These are phyloP conservation scores for Phalacrocorax carbo DNA, from an alignment of 2,113 vertebrate species.

Conservation along the genomic window DNA sequence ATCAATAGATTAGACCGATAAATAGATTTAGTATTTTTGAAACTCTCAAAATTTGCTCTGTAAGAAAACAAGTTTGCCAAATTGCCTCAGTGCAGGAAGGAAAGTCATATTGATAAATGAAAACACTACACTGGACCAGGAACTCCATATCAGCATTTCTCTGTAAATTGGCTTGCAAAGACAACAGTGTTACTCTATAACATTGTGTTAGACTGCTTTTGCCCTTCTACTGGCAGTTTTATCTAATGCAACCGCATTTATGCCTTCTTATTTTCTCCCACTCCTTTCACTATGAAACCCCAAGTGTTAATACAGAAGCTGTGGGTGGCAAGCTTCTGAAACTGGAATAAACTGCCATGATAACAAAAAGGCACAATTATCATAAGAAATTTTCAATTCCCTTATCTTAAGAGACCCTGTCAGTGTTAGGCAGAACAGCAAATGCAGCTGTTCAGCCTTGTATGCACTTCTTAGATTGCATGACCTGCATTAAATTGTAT, in stretches of 20 bases:
- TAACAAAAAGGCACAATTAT: neutral
- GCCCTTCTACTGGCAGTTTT: neutral
- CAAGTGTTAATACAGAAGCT: neutral
- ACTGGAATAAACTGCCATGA: neutral
- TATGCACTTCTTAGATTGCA: neutral
- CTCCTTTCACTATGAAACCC: neutral
- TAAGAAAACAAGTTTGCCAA: neutral
- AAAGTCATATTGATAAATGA: neutral
- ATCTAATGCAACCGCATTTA: neutral
- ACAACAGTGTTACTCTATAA: neutral
- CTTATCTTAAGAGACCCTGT: neutral
- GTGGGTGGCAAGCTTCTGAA: neutral
- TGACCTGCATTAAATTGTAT: neutral
- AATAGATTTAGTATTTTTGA: neutral
- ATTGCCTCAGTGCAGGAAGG: neutral
- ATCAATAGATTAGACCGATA: neutral
- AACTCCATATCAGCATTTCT: neutral
- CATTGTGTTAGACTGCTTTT: neutral
- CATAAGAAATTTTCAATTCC: neutral
- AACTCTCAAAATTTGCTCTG: neutral
- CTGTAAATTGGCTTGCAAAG: neutral
- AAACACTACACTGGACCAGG: neutral
- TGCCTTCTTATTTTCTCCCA: accelerated
- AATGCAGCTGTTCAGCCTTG: neutral
- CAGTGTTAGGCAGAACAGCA: neutral